Evolutionary conservation across 2,113 vertebrate species (phyloP).

Genomic region (Atlantisia rogersi): DNA sequence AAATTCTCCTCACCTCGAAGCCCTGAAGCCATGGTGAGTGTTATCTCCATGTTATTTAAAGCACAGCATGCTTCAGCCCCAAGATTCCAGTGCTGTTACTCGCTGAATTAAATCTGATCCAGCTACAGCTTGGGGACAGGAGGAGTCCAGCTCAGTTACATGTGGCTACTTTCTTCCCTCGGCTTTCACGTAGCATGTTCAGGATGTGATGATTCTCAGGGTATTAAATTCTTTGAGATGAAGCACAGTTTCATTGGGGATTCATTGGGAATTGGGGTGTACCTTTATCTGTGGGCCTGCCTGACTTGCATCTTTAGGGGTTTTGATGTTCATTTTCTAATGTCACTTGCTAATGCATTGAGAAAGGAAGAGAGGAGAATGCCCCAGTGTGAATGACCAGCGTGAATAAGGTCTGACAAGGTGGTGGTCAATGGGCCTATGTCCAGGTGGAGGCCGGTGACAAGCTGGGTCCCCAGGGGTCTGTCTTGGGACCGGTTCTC

Average conservation of each 20-base stretch:
- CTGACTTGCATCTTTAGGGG: background rate
- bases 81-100: background rate
- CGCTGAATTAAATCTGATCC: background rate
- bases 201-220: background rate
- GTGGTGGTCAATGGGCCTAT: too few relatives aligned
- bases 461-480: too few relatives aligned
- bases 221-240: background rate
- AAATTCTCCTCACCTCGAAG: background rate
- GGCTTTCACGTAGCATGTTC: background rate
- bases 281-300: background rate
- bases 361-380: background rate
- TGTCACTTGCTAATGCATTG: background rate
- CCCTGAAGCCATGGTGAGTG: fast-evolving
- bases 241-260: background rate
- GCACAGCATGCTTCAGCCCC: background rate
- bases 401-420: background rate
- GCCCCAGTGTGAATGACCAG: fast-evolving
- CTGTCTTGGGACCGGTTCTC: too few relatives aligned
- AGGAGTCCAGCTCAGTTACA: background rate
- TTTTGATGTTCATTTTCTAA: background rate
- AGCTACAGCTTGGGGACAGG: background rate
- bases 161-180: background rate
- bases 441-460: too few relatives aligned
- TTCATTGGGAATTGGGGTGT: fast-evolving
- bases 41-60: background rate